A percentile compares a stretch with the other conserved stretches of the same genome.
Conservation (phyloP, 1,140 invertebrate species). For the Thaumatotibia leucotreta region DNA sequence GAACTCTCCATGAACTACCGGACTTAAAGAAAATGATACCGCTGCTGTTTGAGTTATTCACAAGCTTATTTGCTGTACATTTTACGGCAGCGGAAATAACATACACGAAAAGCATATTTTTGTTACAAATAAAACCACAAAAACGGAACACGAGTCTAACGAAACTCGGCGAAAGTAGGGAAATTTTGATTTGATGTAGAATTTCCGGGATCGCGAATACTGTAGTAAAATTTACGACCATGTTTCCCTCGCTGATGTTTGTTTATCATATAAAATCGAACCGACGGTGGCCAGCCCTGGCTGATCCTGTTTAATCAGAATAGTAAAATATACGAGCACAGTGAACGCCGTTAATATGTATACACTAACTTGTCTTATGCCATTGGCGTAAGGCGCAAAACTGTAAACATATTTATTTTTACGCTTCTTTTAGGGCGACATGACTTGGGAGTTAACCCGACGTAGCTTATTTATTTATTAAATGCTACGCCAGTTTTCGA, state of each 20-base stretch:
- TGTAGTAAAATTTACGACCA: conserved; percentile 59
- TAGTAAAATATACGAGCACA: background rate
- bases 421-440: background rate
- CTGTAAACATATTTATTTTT: too few relatives aligned
- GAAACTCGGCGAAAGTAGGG: conserved; percentile 24
- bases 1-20: background rate
- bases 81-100: conserved; percentile 7
- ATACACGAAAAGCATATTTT: conserved; percentile 9
- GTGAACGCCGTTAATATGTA: background rate
- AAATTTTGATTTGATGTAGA: conserved; percentile 49
- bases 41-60: background rate
- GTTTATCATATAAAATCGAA: conserved; percentile 56
- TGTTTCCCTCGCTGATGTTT: conserved; percentile 61
- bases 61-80: conserved; percentile 1
- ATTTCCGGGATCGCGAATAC: conserved; percentile 37
- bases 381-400: too few relatives aligned
- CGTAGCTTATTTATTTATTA: background rate
- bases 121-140: conserved; percentile 10
- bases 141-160: conserved; percentile 10
- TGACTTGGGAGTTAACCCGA: background rate
- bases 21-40: background rate
- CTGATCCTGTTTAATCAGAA: conserved; percentile 45
- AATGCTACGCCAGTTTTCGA: background rate
- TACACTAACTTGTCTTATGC: too few relatives aligned
- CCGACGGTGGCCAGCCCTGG: conserved; percentile 28